Base-by-base conservation (phyloP, 2,888 invertebrate genomes). In the Boloria euphrosyne region DNA sequence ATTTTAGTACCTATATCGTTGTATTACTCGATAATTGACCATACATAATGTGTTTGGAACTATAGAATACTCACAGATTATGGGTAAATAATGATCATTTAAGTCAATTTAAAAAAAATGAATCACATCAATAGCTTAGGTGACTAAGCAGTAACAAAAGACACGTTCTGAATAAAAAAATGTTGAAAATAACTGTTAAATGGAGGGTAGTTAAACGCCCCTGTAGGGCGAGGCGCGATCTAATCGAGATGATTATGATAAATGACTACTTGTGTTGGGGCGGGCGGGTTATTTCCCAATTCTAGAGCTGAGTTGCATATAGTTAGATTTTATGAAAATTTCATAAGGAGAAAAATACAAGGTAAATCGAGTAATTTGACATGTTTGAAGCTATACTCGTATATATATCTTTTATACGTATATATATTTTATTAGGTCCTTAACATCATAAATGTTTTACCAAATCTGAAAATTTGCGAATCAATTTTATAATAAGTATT, bases 181-280 rank as follows among this genome's bases (percentile, higher is more conserved):
- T 82, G 80, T 85, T 83, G 83, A 87, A 85, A 89, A 89, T 87
- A 87, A 87, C 81, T 84, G 90, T 89, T 88, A 89, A 90, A 90
- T 90, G 86, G 90, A 89, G 90, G 90, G 90, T 86, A 84, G 84
- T 82, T 86, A 86, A 85, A 82, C 83, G 82, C 82, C 80, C 84
- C 80, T 81, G 73, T 80, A 83, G 86, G 86, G 87, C 82, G 83
- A 82, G 89, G 84, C 86, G 87, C 84, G 89, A 86, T 86, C 80
- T 87, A 87, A 90, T 89, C 89, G 85, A 82, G 82, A 84, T 85
- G 88, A 90, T 90, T 90, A 90, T 90, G 91, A 90, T 90, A 84
- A 89, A 91, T 87, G 88, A 84, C 84, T 78, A 70, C 75, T 77
- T 79, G 75, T 70, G 65, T 68, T 65, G 70, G 62, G 70, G 74